Conservation (phyloP, 2,113 vertebrate species). For the Pseudopodoces humilis region DNA sequence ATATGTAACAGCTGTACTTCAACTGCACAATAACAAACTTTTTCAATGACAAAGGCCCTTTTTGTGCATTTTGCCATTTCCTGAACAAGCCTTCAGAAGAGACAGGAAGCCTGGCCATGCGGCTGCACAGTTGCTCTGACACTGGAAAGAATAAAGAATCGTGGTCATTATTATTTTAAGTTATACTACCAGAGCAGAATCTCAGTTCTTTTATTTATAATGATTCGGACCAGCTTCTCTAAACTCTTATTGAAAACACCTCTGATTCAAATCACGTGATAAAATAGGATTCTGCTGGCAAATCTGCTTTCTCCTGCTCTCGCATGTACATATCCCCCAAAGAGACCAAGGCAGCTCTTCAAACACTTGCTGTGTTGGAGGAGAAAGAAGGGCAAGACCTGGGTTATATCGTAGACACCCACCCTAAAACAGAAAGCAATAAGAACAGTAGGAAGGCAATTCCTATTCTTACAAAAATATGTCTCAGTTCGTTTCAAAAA, state of each 20-base stretch:
- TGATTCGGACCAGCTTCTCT: background rate
- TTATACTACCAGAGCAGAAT: background rate
- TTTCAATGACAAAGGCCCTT: constrained; percentile 42
- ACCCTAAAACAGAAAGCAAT: background rate
- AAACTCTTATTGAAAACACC: constrained; percentile 20
- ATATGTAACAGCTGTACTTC: constrained; percentile 39
- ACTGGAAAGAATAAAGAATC: constrained; percentile 45
- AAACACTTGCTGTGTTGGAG: background rate
- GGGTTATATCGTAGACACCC: background rate
- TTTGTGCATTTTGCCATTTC: constrained; percentile 24
- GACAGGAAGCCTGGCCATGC: constrained; percentile 60
- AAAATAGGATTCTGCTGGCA: background rate
- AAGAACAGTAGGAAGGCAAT: background rate
- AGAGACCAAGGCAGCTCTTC: background rate
- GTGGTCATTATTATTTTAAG: background rate
- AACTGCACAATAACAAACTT: constrained; percentile 49
- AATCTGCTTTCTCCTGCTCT: background rate
- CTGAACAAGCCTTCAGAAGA: constrained; percentile 49
- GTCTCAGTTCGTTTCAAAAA: background rate
- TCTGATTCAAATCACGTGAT: background rate
- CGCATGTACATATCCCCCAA: background rate
- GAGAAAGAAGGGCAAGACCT: background rate
- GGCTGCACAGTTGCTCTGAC: constrained; percentile 43
- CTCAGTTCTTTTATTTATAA: constrained; percentile 23
- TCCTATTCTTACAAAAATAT: background rate